Evolutionary conservation across 37 sponge, comb jelly and placozoan species (phyloP).

Genomic region (Lycopodina hypogea): DNA sequence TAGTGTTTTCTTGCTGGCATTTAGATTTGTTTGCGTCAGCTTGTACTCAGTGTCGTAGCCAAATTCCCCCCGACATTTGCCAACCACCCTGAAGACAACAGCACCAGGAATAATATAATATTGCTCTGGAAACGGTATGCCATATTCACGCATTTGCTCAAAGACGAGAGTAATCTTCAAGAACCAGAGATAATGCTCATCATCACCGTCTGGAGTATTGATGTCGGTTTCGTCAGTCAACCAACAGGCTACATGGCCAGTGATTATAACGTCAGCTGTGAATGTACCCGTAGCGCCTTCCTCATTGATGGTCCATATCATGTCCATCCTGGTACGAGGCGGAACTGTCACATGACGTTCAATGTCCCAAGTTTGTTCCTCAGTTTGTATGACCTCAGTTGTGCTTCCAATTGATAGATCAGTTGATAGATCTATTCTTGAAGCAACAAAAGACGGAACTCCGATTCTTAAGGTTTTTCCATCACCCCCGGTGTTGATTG

Average conservation of each 20-base stretch:
- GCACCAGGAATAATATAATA: not conserved
- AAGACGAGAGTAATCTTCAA: not conserved
- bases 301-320: conserved; percentile 1
- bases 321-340: not conserved
- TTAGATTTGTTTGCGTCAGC: not conserved
- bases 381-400: not conserved
- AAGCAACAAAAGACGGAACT: not conserved
- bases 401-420: not conserved
- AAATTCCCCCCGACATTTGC: not conserved
- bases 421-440: not conserved
- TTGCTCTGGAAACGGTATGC: not conserved
- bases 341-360: not conserved
- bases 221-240: not conserved
- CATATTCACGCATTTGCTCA: not conserved
- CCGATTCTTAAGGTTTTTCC: not conserved
- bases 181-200: conserved; percentile 9
- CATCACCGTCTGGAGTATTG: not conserved
- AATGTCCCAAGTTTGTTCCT: not conserved
- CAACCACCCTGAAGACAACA: not conserved
- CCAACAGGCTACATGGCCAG: conserved; percentile 1
- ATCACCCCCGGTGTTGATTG: not conserved
- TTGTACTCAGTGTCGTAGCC: not conserved
- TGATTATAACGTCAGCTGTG: not conserved
- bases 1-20: too few species aligned
- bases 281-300: not conserved